These are phyloP conservation scores for Chrysomela aeneicollis DNA, from an alignment of 2,888 invertebrate species.

Conservation along the genomic window DNA sequence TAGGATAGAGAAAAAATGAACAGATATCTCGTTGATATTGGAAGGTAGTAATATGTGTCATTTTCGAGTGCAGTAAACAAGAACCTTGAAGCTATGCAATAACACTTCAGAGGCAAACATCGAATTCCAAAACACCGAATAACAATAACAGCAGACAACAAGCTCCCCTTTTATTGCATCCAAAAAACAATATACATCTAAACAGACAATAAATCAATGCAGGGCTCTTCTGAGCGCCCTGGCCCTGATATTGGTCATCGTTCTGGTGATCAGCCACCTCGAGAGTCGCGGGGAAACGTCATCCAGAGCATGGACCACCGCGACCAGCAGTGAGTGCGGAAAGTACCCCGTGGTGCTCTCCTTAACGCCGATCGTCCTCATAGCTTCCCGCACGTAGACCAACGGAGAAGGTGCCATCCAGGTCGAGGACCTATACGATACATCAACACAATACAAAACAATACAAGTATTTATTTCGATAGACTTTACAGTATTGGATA, in stretches of 20 bases:
- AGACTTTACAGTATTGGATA: too few species aligned
- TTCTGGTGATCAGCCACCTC: constrained; percentile 70
- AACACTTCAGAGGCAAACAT: too few species aligned
- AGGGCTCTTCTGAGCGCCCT: constrained; percentile 62
- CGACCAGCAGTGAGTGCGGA: constrained; percentile 71
- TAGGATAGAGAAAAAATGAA: too few species aligned
- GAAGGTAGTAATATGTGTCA: too few species aligned
- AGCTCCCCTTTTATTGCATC: not conserved
- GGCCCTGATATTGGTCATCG: constrained; percentile 71
- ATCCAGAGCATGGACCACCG: constrained; percentile 62
- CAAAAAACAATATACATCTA: not conserved
- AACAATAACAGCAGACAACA: not conserved
- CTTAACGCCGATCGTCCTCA: constrained; percentile 75
- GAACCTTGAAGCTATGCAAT: too few species aligned
- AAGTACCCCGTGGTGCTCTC: constrained; percentile 79
- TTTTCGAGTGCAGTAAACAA: too few species aligned
- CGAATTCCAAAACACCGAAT: not conserved
- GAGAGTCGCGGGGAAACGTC: constrained; percentile 65
- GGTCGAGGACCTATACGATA: too few species aligned
- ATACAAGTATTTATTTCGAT: too few species aligned
- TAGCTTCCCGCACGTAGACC: constrained; percentile 74
- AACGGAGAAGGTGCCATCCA: constrained; percentile 80
- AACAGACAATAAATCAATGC: constrained; percentile 26
- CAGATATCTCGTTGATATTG: too few species aligned
- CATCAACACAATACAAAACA: too few species aligned